Conservation (phyloP, 2,113 vertebrate genomes). For the Urocolius indicus region DNA sequence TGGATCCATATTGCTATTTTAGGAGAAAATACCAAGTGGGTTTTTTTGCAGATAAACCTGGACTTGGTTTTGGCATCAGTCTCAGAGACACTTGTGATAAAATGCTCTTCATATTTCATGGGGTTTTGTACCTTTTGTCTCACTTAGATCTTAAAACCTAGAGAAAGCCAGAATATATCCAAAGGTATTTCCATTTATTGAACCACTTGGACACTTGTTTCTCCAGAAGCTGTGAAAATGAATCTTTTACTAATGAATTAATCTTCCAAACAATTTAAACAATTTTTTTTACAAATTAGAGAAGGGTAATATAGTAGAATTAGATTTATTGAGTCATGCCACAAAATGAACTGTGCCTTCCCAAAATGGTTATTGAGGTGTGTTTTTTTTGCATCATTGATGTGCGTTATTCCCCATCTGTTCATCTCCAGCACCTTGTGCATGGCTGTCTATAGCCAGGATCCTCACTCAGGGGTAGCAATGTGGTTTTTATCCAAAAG, state of each 20-base stretch:
- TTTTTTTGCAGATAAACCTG: not conserved
- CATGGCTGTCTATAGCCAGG: not conserved
- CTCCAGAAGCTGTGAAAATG: not conserved
- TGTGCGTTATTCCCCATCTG: too few relatives aligned
- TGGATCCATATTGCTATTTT: not conserved
- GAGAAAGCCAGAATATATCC: not conserved
- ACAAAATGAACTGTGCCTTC: not conserved
- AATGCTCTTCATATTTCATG: not conserved
- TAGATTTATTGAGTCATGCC: not conserved
- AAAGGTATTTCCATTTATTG: not conserved
- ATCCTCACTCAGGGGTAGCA: rapidly evolving
- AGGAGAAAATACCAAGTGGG: not conserved
- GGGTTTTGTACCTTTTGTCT: not conserved
- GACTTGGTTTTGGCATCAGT: not conserved
- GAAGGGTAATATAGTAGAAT: not conserved
- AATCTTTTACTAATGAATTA: not conserved
- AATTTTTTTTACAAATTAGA: not conserved
- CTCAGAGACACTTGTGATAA: not conserved
- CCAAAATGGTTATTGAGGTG: not conserved
- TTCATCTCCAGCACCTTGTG: not conserved
- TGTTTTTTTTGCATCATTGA: not conserved
- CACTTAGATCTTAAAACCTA: not conserved
- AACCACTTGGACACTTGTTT: not conserved
- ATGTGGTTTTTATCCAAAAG: not conserved
- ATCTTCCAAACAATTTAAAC: not conserved